phyloP scores from a whole-genome alignment of 1,140 invertebrate species.

The Zaprionus taronus region DNA sequence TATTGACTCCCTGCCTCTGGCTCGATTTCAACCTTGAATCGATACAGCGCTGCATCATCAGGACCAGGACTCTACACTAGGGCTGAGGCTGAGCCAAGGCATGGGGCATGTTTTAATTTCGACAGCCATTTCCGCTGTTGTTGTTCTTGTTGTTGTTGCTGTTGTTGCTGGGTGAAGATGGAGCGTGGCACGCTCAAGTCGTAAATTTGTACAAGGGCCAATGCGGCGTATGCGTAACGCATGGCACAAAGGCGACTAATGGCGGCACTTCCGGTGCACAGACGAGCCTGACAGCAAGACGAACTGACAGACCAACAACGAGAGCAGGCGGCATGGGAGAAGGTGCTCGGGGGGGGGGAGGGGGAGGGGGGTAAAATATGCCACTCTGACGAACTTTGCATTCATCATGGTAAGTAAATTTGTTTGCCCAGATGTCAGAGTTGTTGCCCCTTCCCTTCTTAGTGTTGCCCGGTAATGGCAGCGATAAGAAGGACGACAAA shows the following conservation, averaged over 20 bases:
- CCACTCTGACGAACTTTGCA: slow-evolving; percentile 62
- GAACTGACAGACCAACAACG: background rate
- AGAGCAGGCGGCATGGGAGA: background rate
- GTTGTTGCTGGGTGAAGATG: slow-evolving; percentile 3
- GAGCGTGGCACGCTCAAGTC: slow-evolving; percentile 19
- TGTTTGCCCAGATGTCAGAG: slow-evolving; percentile 67
- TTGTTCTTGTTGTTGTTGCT: background rate
- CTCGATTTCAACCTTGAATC: background rate
- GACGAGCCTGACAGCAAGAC: background rate
- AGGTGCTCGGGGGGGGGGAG: too few species aligned
- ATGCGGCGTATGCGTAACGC: slow-evolving; percentile 58
- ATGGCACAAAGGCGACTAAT: slow-evolving; percentile 76
- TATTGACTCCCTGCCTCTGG: background rate
- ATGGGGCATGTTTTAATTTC: slow-evolving; percentile 34
- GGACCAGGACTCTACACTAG: background rate
- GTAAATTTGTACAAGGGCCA: slow-evolving; percentile 34
- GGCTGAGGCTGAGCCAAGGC: background rate
- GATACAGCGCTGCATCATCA: background rate
- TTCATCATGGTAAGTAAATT: slow-evolving; percentile 82
- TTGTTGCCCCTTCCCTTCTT: background rate
- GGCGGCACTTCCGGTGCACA: slow-evolving; percentile 76
- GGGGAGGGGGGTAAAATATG: slow-evolving; percentile 12
- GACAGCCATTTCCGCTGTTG: slow-evolving; percentile 40
- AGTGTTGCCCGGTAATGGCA: slow-evolving; percentile 56
- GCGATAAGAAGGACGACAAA: slow-evolving; percentile 71